Conservation (phyloP, 2,113 vertebrate species). For the Plestiodon gilberti region DNA sequence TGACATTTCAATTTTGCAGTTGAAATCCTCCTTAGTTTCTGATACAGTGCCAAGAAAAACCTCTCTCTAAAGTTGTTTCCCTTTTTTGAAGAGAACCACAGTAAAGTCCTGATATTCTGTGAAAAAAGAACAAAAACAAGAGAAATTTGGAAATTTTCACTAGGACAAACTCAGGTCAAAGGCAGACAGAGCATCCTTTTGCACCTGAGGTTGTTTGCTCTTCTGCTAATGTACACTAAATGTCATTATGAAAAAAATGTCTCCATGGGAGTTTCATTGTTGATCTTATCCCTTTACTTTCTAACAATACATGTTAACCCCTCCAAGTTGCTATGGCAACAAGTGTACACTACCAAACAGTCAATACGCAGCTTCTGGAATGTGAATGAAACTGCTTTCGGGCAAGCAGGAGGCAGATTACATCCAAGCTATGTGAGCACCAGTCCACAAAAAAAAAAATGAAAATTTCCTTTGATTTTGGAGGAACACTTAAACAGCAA, state of each 20-base stretch:
- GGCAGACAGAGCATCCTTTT: constrained; percentile 22
- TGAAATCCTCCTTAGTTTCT: constrained; percentile 26
- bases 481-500: background rate
- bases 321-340: constrained; percentile 30
- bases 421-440: background rate
- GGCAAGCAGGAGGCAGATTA: background rate
- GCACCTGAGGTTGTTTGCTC: constrained; percentile 2
- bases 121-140: background rate
- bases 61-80: constrained; percentile 3
- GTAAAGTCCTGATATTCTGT: background rate
- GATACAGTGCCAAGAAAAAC: background rate
- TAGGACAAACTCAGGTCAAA: constrained; percentile 3
- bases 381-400: constrained; percentile 29
- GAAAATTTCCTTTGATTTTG: background rate
- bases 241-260: constrained; percentile 30
- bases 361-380: background rate
- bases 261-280: constrained; percentile 6
- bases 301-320: background rate
- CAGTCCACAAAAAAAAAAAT: background rate
- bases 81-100: background rate
- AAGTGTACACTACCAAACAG: background rate
- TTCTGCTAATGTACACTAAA: constrained; percentile 9
- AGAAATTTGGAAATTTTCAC: background rate
- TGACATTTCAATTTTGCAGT: background rate
- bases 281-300: constrained; percentile 11